A percentile compares a stretch with the other conserved stretches of the same genome.
Evolutionary conservation across 2,113 vertebrate species (phyloP).

Genomic region (Alectura lathami): DNA sequence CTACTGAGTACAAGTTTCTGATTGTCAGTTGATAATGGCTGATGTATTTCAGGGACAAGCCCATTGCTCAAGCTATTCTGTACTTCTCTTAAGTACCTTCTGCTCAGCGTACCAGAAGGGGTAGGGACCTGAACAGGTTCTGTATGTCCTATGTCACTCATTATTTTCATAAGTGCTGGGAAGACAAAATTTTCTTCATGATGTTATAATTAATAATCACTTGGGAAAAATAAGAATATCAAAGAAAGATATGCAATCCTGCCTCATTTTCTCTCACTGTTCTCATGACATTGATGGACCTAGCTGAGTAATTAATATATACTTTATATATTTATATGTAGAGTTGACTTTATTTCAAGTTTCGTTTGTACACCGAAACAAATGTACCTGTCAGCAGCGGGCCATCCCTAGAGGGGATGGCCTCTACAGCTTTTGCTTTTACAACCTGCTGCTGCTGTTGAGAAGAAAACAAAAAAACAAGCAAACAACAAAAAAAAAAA

Average conservation of each 20-base stretch:
- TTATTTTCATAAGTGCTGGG: not conserved
- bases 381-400: not conserved
- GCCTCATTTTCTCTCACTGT: not conserved
- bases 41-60: not conserved
- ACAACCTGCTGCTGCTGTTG: not conserved
- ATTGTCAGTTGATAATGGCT: not conserved
- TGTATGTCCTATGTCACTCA: not conserved
- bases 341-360: not conserved
- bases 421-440: conserved; percentile 4
- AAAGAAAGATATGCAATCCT: not conserved
- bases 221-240: too few relatives aligned
- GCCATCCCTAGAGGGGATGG: not conserved
- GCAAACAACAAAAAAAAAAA: too few relatives aligned
- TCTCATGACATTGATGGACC: not conserved
- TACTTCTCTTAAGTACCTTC: not conserved
- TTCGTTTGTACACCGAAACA: not conserved
- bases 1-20: not conserved
- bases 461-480: too few relatives aligned
- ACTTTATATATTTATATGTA: too few relatives aligned
- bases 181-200: not conserved
- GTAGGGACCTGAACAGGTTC: not conserved
- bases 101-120: rapidly evolving
- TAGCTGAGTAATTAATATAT: not conserved
- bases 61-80: not conserved
- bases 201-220: too few relatives aligned